Evolutionary conservation across 2,888 invertebrate genomes (phyloP), one percentile per base, ranked within the genome.

Genomic region (Isoperla grammatica): DNA sequence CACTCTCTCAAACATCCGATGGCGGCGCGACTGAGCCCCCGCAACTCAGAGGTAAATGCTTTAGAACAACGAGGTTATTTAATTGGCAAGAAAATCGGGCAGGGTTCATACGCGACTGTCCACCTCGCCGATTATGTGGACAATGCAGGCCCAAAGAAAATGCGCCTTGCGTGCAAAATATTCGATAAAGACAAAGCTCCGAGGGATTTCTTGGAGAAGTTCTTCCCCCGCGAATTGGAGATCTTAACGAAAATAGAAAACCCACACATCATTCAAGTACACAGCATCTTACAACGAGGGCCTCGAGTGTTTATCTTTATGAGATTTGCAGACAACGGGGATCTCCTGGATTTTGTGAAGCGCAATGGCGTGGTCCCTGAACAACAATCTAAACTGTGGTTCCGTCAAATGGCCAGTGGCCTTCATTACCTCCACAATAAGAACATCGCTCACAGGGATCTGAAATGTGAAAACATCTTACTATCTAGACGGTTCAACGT

Each of bases 401-500:
- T 93, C 72, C 78, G 85, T 62, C 92, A 93, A 77, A 90, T 94
- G 85, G 83, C 85, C 13, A 85, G 84, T 70, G 93, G 91, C 1
- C 75, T 94, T 12, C 85, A 87, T 68, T 94, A 94, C 72, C 79
- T 94, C 15, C 94, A 94, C 71, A 80, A 81, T 62, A 86, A 87
- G 70, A 88, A 91, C 68, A 90, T 94, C 63, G 90, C 90, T 1
- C 94, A 95, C 72, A 81, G 95, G 56, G 95, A 95, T 74, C 75
- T 95, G n/a, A 95, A 95, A 75, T 95, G 95, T 73, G 95, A 95
- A 75, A 95, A 95, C 72, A 87, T 95, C 65, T 75, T 92, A 29
- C 75, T 92, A 6, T 88, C 90, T n/a, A 81, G 86, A 65, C 82
- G 87, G 64, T 89, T 90, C 72, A 92, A 92, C 72, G 87, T 95